phyloP scores from a whole-genome alignment of 2,113 vertebrate species.

The Rana temporaria region DNA sequence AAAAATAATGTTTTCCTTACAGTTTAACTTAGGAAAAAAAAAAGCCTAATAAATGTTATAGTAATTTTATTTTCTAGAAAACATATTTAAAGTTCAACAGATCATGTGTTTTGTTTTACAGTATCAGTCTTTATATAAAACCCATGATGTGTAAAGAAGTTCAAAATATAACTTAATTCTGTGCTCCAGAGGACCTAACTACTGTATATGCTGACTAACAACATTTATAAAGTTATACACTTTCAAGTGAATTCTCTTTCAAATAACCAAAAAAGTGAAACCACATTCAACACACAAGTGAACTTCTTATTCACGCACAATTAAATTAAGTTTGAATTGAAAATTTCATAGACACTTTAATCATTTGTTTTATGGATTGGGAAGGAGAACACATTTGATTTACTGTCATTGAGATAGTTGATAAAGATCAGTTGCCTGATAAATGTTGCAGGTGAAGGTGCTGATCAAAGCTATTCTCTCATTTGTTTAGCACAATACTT shows the following conservation, averaged over 20 bases:
- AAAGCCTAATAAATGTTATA: conserved; percentile 21
- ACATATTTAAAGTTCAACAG: conserved; percentile 20
- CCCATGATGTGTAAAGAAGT: neutral
- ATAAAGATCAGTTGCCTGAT: conserved; percentile 67
- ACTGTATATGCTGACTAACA: conserved; percentile 14
- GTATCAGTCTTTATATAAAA: conserved; percentile 15
- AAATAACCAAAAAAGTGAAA: conserved; percentile 12
- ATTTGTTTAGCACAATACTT: conserved; percentile 69
- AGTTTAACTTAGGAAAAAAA: accelerated
- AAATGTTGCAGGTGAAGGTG: conserved; percentile 64
- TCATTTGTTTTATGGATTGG: conserved; percentile 64
- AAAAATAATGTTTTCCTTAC: neutral
- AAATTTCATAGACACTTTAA: conserved; percentile 65
- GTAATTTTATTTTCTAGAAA: conserved; percentile 21
- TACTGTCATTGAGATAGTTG: conserved; percentile 64
- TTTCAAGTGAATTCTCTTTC: conserved; percentile 10
- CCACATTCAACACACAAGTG: conserved; percentile 53
- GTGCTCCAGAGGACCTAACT: neutral
- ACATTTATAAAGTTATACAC: conserved; percentile 33
- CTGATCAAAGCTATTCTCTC: conserved; percentile 65
- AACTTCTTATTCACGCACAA: conserved; percentile 62
- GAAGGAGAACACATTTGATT: conserved; percentile 67
- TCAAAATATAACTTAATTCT: conserved; percentile 2
- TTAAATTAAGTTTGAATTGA: conserved; percentile 62
- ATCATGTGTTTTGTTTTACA: conserved; percentile 2